phyloP scores from a whole-genome alignment of 1,140 invertebrate genomes.

The Aphaenogaster rudis region DNA sequence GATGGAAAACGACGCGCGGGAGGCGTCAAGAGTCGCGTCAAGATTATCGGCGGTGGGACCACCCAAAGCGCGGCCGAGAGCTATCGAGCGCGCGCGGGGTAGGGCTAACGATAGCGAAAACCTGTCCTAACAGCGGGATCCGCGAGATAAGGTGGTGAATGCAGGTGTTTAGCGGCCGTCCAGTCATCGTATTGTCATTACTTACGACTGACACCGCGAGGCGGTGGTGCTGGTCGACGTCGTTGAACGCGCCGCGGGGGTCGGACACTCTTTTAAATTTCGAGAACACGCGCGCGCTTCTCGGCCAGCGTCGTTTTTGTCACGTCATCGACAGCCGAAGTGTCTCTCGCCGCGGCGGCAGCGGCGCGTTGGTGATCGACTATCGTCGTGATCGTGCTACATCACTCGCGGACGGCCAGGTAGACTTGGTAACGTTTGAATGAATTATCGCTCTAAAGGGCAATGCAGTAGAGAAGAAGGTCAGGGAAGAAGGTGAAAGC shows the following conservation, averaged over 20 bases:
- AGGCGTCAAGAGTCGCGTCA: conserved; percentile 75
- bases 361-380: conserved; percentile 2
- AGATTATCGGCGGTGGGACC: conserved; percentile 73
- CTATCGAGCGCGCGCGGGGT: conserved; percentile 32
- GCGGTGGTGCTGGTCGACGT: conserved; percentile 54
- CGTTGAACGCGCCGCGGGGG: conserved; percentile 59
- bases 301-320: conserved; percentile 54
- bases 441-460: conserved; percentile 13
- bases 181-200: conserved; percentile 86
- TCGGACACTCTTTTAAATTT: conserved; percentile 69
- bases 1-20: conserved; percentile 73
- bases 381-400: conserved; percentile 19
- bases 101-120: conserved; percentile 78
- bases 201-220: conserved; percentile 78
- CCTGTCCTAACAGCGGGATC: conserved; percentile 80
- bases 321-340: conserved; percentile 42
- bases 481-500: neutral
- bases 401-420: neutral
- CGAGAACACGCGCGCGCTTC: conserved; percentile 38
- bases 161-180: conserved; percentile 84
- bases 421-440: neutral
- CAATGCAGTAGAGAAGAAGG: neutral
- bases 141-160: conserved; percentile 82
- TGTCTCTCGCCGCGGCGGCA: conserved; percentile 30
- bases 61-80: conserved; percentile 76